phyloP scores from a whole-genome alignment of 2,113 vertebrate species.

The Psittacara wagleri region DNA sequence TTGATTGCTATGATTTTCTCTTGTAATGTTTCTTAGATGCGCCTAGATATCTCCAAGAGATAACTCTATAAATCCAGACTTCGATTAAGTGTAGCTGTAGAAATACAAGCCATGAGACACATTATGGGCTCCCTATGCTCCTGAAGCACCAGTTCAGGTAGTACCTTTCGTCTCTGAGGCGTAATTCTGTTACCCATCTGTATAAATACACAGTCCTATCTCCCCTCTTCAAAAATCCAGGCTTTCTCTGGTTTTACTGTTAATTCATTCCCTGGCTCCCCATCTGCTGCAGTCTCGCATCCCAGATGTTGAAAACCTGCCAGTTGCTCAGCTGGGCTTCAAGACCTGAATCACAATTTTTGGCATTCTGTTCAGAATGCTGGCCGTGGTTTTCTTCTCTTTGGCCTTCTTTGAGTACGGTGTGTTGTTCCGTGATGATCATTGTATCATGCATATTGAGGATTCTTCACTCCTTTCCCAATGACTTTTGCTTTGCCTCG shows the following conservation, averaged over 20 bases:
- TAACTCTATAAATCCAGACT: background rate
- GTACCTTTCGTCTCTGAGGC: background rate
- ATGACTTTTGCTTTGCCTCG: conserved; percentile 16
- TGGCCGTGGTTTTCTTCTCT: background rate
- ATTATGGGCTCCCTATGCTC: background rate
- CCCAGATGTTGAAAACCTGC: conserved; percentile 47
- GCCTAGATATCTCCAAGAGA: background rate
- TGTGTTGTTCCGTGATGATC: background rate
- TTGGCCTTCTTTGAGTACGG: background rate
- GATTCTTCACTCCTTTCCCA: background rate
- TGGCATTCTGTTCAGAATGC: background rate
- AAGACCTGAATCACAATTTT: conserved; percentile 4
- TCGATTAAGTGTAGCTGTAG: background rate
- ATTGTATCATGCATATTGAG: background rate
- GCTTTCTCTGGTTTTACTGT: conserved; percentile 9
- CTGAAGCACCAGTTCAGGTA: background rate
- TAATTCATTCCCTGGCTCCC: background rate
- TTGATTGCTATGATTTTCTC: background rate
- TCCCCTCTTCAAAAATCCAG: background rate
- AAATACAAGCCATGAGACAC: background rate
- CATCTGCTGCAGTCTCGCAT: conserved; percentile 6
- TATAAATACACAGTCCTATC: background rate
- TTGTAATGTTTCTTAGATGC: background rate
- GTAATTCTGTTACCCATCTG: background rate
- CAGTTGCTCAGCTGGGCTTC: conserved; percentile 44